Conservation (phyloP, 1,140 invertebrate genomes). For the Yoshiicerus persimilis region DNA sequence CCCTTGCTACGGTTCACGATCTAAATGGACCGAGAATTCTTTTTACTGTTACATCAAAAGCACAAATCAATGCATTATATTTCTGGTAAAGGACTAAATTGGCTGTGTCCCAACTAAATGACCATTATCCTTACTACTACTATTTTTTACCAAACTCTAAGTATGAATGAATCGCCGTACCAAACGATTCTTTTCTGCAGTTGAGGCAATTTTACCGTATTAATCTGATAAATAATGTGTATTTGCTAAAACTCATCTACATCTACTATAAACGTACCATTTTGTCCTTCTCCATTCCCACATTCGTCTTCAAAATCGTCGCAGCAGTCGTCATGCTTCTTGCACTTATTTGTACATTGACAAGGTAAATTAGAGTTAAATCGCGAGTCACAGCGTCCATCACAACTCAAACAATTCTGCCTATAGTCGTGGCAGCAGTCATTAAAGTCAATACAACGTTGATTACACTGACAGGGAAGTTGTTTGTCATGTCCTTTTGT, state of each 20-base stretch:
- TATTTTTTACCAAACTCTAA: too few species aligned
- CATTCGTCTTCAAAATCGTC: conserved; percentile 11
- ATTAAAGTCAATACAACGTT: conserved; percentile 25
- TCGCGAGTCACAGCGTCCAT: background rate
- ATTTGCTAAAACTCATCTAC: too few species aligned
- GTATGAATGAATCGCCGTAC: too few species aligned
- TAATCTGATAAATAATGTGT: background rate
- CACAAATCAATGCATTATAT: too few species aligned
- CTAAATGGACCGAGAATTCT: too few species aligned
- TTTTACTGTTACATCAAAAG: too few species aligned
- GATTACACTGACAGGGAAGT: conserved; percentile 40
- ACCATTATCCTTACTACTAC: background rate
- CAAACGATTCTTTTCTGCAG: background rate
- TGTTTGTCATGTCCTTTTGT: conserved; percentile 24
- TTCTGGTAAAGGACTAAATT: background rate
- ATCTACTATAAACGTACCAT: background rate
- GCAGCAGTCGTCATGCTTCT: conserved; percentile 37
- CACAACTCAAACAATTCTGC: conserved; percentile 32
- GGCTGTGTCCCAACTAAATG: background rate
- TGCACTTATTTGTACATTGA: conserved; percentile 39
- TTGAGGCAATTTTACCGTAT: background rate
- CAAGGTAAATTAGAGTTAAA: conserved; percentile 34
- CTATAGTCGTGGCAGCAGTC: conserved; percentile 42
- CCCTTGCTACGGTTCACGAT: background rate
- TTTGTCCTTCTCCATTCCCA: background rate